A percentile compares a stretch with the other conserved stretches of the same genome.
These are phyloP conservation scores for Aethina tumida DNA, from an alignment of 1,140 invertebrate species.

Conservation along the genomic window DNA sequence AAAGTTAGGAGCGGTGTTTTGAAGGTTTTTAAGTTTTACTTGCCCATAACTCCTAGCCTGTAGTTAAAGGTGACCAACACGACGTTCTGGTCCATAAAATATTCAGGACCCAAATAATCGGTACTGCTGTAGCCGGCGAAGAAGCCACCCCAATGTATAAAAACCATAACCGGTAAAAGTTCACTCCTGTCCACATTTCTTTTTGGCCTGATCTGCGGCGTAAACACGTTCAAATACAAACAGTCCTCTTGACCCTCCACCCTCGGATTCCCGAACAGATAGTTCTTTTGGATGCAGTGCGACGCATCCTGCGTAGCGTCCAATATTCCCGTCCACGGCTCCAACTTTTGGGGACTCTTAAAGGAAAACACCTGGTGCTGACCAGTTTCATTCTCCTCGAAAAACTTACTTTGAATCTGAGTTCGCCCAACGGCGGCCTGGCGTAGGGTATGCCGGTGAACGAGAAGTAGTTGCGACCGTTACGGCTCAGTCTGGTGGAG, in stretches of 20 bases:
- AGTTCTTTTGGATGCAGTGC: slow-evolving; percentile 57
- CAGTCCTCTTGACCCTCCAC: slow-evolving; percentile 55
- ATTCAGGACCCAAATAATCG: slow-evolving; percentile 36
- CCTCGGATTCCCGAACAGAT: slow-evolving; percentile 7
- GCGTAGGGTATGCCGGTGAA: slow-evolving; percentile 3
- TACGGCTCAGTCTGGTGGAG: not conserved
- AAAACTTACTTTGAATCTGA: slow-evolving; percentile 2
- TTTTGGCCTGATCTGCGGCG: slow-evolving; percentile 35
- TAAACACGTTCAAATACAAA: slow-evolving; percentile 59
- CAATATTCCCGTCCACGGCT: slow-evolving; percentile 44
- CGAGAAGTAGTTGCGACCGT: not conserved
- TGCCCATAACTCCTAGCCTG: slow-evolving; percentile 46
- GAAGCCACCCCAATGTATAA: slow-evolving; percentile 34
- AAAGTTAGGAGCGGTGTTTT: not conserved
- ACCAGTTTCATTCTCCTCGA: not conserved
- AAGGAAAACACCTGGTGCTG: slow-evolving; percentile 19
- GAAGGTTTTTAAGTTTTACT: no score
- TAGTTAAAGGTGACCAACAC: slow-evolving; percentile 56
- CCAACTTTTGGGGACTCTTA: slow-evolving; percentile 46
- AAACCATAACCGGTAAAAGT: slow-evolving; percentile 30
- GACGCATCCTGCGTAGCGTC: slow-evolving; percentile 48
- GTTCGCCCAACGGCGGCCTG: slow-evolving; percentile 1
- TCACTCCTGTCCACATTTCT: slow-evolving; percentile 1
- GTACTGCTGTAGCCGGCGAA: slow-evolving; percentile 33
- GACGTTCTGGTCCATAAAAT: slow-evolving; percentile 45